A percentile compares a stretch with the other conserved stretches of the same genome.
Evolutionary conservation across 2,888 invertebrate species (phyloP).

Genomic region (Limulus polyphemus): DNA sequence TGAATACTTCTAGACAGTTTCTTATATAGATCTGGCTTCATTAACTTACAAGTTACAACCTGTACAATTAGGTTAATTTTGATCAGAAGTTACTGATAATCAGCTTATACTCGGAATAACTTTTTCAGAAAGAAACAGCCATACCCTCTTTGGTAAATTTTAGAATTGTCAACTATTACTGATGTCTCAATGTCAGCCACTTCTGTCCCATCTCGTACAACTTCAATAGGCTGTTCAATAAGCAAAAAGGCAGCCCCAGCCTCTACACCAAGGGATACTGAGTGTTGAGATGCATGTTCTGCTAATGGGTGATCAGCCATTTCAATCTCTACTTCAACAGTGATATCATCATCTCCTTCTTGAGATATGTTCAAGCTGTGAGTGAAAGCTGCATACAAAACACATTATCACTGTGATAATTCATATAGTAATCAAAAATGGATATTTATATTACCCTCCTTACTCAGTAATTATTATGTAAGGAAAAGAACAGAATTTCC

Average conservation of each 20-base stretch:
- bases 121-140: background rate
- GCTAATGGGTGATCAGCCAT: slow-evolving; percentile 26
- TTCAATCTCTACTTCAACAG: slow-evolving; percentile 23
- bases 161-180: slow-evolving; percentile 15
- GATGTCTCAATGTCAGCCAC: slow-evolving; percentile 16
- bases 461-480: no score
- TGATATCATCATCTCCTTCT: slow-evolving; percentile 24
- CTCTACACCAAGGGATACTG: slow-evolving; percentile 14
- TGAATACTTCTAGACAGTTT: no score
- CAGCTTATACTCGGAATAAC: no score
- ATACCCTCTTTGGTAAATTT: slow-evolving; percentile 21
- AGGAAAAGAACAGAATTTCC: no score
- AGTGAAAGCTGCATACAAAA: slow-evolving; percentile 7
- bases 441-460: no score
- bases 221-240: slow-evolving; percentile 18
- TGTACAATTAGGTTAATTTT: no score
- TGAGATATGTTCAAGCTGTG: slow-evolving; percentile 19
- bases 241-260: slow-evolving; percentile 11
- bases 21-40: no score
- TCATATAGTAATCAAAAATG: no score
- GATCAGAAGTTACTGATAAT: no score
- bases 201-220: slow-evolving; percentile 17
- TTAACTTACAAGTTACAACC: no score
- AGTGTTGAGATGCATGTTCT: slow-evolving; percentile 13
- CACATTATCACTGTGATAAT: background rate